Base-by-base conservation (phyloP, 2,113 vertebrate species). In the Tor tambroides region DNA sequence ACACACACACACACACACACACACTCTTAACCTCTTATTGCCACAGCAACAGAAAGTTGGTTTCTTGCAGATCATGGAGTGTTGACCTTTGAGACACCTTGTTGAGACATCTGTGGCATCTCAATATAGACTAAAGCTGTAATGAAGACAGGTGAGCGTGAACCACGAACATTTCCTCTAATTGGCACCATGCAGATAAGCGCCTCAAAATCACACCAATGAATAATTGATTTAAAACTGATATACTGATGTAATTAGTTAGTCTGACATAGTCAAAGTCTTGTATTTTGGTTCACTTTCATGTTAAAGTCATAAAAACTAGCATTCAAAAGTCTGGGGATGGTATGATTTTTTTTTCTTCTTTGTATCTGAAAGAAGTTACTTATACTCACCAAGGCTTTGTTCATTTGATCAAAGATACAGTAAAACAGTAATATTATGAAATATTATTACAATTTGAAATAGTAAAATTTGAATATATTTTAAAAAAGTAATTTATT, bases 101-200 rank as follows among this genome's bases (percentile, higher is more conserved):
- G 30, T 41, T 84, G 83, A 84, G 32, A 84, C 21, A 84, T 84
- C 83, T 84, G 67, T 84, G 23, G 49, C 51, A 38, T 84, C 72
- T 84, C 49, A 28, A 85, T 43, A 41, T 54, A 71, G 72, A 65
- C 43, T 32, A 41, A 85, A 67, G 6, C 38, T 71, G 11, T 79
- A 67, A 88, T 63, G 71, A 87, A 85, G 85, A 59, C 59, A 82
- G 59, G 83, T 79, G 28, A 79, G 78, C 2, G 80, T 69, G 77
- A 49, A 81, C 79, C 80, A 78, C 56, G 63, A 86, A 46, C 72
- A 15, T 74, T 78, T 35, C 61, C 63, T 76, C 74, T 89, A 89
- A 89, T 87, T 86, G 86, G 86, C 88, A 77, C 79, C 83, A 79
- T 80, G 65, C 86, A 83, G 84, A 72, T 87, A 89, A 78, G 76